Evolutionary conservation across 2,113 vertebrate genomes (phyloP), one percentile per base, ranked within the genome.

Genomic region (Thalassoma bifasciatum): DNA sequence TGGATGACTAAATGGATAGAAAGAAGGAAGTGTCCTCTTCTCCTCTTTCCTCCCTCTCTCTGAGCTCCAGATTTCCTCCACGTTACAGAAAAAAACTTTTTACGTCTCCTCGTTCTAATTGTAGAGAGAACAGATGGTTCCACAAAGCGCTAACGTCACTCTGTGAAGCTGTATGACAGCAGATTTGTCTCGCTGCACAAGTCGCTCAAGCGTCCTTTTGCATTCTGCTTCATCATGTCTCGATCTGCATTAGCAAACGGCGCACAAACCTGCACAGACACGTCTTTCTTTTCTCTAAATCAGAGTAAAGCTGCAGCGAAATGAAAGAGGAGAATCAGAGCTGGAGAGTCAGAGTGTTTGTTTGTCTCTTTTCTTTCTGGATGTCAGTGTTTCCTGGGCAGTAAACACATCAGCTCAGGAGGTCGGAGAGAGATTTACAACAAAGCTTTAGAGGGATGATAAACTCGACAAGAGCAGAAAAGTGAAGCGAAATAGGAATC

Each of bases 81-180:
- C 52, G 16, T 6, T 38, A 12, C 57, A 44, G 14, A 81, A 57
- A 23, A 73, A 73, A 58, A 24, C 66, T 68, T 50, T 3, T 37
- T 61, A 63, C 74, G 38, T 66, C 38, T 30, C 10, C 13, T 56
- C 50, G 46, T 24, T n/a, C 24, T 60, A 70, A 82, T 40, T 58
- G 68, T 52, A 11, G 23, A 40, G n/a, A n/a, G 59, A 87, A 79
- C 86, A 90, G 83, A 89, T 89, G 85, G 81, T 23, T 79, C 3
- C 3, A 77, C 56, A 56, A 78, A 81, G 73, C 2, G 24, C 61
- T 64, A 46, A 72, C 61, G 51, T 77, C 68, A 64, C 2, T 68
- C 26, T 34, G 52, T 19, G 65, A 72, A 82, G 79, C 86, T 82
- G 70, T 74, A 76, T n/a, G 61, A 64, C 70, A 65, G 65, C 8